A percentile compares a stretch with the other conserved stretches of the same genome.
These are phyloP conservation scores for Hypselothyrea guttata DNA, from an alignment of 2,888 invertebrate species.

Conservation along the genomic window DNA sequence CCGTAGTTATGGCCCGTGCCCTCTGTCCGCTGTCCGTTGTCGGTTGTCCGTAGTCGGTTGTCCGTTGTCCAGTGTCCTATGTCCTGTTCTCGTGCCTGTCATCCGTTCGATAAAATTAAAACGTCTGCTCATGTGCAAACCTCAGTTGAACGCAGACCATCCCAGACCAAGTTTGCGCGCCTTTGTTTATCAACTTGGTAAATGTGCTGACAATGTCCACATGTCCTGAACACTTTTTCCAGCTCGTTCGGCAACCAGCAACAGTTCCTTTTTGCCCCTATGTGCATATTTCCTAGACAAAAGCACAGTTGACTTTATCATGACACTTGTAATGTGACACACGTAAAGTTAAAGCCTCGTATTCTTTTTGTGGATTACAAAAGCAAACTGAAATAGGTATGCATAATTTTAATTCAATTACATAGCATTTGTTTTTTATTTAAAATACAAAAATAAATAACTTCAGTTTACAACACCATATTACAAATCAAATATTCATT, in stretches of 20 bases:
- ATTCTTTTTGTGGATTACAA: too few species aligned
- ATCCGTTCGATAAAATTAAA: slow-evolving; percentile 72
- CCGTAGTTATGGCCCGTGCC: slow-evolving; percentile 17
- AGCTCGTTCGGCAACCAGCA: slow-evolving; percentile 30
- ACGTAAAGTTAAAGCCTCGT: neutral
- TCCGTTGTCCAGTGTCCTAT: slow-evolving; percentile 9
- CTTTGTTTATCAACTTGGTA: slow-evolving; percentile 65
- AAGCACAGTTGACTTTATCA: slow-evolving; percentile 24
- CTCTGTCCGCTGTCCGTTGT: slow-evolving; percentile 12
- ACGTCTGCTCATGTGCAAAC: slow-evolving; percentile 69
- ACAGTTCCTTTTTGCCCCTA: slow-evolving; percentile 2
- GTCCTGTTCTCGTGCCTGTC: slow-evolving; percentile 36
- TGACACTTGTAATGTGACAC: slow-evolving; percentile 4
- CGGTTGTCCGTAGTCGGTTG: slow-evolving; percentile 13
- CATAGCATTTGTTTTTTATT: too few species aligned
- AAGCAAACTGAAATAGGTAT: too few species aligned
- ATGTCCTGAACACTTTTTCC: slow-evolving; percentile 23
- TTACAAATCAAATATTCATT: too few species aligned
- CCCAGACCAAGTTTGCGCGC: slow-evolving; percentile 51
- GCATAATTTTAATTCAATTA: too few species aligned
- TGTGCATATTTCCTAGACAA: slow-evolving; percentile 1
- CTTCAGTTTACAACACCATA: too few species aligned
- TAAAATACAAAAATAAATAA: too few species aligned
- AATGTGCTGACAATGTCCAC: slow-evolving; percentile 12
- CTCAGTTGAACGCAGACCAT: slow-evolving; percentile 17